These are phyloP conservation scores for Colius striatus DNA, from an alignment of 2,113 vertebrate species.

Conservation along the genomic window DNA sequence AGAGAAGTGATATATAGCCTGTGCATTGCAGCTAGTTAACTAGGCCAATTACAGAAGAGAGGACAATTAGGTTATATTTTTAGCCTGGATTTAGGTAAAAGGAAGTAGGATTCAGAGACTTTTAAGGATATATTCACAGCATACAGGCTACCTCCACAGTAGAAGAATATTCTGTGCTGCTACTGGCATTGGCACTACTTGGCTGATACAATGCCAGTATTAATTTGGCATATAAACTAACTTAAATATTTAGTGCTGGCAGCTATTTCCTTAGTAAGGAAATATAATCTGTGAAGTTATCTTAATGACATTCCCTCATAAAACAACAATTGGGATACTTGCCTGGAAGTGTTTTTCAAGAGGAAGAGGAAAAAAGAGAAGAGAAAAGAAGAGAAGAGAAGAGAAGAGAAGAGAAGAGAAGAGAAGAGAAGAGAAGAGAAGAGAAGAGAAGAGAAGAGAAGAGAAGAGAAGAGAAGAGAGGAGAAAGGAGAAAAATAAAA, in stretches of 20 bases:
- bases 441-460: not conserved
- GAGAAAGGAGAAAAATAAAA: rapidly evolving
- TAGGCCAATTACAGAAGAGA: not conserved
- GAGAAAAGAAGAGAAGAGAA: not conserved
- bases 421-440: no score
- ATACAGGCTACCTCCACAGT: not conserved
- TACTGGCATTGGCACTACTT: not conserved
- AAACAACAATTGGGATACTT: constrained; percentile 51
- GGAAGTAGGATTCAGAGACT: not conserved
- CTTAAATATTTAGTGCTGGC: constrained; percentile 51
- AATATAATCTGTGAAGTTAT: constrained; percentile 44
- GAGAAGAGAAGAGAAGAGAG: not conserved
- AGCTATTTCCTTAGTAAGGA: constrained; percentile 55
- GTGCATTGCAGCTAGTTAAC: not conserved
- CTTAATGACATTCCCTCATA: constrained; percentile 48
- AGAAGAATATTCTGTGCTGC: not conserved
- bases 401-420: not conserved
- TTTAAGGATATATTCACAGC: not conserved
- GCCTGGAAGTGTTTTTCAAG: constrained; percentile 20
- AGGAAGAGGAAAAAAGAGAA: not conserved
- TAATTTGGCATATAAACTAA: constrained; percentile 52
- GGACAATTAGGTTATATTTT: not conserved
- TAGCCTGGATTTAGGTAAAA: constrained; percentile 25
- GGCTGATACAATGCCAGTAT: not conserved
- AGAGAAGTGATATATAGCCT: not conserved